Evolutionary conservation across 2,797 vertebrate species (phyloP), one percentile per base, ranked within the genome.

Genomic region (Alauda arvensis): DNA sequence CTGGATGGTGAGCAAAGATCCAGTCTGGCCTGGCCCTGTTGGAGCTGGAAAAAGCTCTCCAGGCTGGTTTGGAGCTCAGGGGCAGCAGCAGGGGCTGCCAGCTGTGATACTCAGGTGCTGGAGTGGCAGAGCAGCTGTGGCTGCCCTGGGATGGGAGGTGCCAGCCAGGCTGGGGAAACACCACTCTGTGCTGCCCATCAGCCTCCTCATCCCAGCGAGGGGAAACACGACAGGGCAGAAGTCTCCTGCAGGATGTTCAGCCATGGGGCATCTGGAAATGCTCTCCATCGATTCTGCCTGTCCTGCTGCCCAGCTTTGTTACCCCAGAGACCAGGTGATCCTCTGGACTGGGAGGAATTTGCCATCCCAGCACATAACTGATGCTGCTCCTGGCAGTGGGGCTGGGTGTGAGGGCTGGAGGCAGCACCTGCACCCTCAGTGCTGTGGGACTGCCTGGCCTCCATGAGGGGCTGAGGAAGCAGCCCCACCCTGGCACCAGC

Each of bases 181-280:
- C 7, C 0, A 0, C n/a, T 37, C 23, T 8, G 4, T 0, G 2
- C 11, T 43, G 20, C 4, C 18, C 0, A 0, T 28, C 12, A 8
- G 20, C 60, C 25, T 57, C 29, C 62, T 67, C 1, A 1, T 39
- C 19, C 52, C 63, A 48, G 12, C 0, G 0, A 45, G 62, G 6
- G 69, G 34, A 40, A 83, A 23, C 25, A 13, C 6, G 51, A 12
- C 29, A 40, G 37, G 66, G 10, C 53, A 75, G 34, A 42, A n/a
- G 10, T 9, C 23, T 9, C 23, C 10, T 29, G 26, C 7, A 28
- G n/a, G 49, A 23, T 45, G 12, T n/a, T 57, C 55, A 65, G 59
- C 34, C 56, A 0, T 6, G 26, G 29, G 21, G 8, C 18, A 34
- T 12, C 57, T 43, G 46, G 59, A 74, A 71, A 51, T 26, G 15